Evolutionary conservation across 2,113 vertebrate species (phyloP).

Genomic region (Alexandromys fortis): DNA sequence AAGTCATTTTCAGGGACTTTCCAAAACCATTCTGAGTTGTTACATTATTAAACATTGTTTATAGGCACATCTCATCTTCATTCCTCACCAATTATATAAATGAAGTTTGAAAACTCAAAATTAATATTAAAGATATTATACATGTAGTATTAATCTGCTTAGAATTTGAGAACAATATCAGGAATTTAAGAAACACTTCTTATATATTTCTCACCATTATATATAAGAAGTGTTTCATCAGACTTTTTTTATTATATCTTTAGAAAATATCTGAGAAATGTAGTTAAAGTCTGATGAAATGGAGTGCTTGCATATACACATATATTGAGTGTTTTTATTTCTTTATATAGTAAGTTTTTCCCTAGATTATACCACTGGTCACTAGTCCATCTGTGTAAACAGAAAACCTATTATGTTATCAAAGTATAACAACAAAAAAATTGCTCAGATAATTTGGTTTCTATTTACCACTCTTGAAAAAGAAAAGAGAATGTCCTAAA

Average conservation of each 20-base stretch:
- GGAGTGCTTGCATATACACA: accelerated
- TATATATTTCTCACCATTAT: background rate
- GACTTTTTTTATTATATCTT: no score
- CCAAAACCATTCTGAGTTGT: background rate
- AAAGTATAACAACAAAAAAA: background rate
- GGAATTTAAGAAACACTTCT: background rate
- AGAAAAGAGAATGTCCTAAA: background rate
- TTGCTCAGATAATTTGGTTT: background rate
- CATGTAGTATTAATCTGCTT: background rate
- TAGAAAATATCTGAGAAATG: no score
- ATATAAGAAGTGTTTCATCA: no score
- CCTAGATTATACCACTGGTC: background rate
- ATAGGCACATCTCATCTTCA: background rate
- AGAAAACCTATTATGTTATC: background rate
- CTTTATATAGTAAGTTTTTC: background rate
- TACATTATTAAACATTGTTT: background rate
- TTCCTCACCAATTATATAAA: background rate
- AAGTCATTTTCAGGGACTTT: background rate
- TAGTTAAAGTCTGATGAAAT: background rate
- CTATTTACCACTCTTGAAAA: background rate
- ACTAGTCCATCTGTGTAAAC: background rate
- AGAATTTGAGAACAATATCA: background rate
- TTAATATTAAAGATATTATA: background rate
- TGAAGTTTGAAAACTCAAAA: background rate
- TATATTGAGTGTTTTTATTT: background rate